A percentile compares a stretch with the other conserved stretches of the same genome.
Conservation (phyloP, 2,113 vertebrate genomes). For the Tragelaphus imberbis region DNA sequence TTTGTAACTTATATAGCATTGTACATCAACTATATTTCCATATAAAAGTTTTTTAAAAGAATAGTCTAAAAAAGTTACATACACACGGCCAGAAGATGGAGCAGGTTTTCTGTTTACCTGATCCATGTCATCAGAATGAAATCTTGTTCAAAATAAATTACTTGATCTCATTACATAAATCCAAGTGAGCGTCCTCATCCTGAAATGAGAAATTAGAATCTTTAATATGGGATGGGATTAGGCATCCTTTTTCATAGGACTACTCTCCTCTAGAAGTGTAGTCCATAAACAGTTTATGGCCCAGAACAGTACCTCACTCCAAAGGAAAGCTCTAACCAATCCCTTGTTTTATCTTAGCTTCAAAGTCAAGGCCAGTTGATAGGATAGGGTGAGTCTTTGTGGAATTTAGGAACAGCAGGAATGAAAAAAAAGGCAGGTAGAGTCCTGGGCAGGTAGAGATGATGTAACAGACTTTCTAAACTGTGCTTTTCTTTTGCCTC, state of each 20-base stretch:
- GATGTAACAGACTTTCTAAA: not conserved
- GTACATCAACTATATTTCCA: not conserved
- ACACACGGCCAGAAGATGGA: constrained; percentile 23
- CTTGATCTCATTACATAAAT: not conserved
- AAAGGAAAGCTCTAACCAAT: not conserved
- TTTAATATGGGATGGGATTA: not conserved
- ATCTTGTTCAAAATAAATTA: not conserved
- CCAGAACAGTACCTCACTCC: not conserved
- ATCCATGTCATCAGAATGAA: rapidly evolving
- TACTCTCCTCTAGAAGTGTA: not conserved
- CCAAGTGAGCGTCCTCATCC: not conserved
- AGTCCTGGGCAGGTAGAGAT: not conserved
- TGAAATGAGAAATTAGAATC: not conserved
- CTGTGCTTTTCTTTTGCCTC: not conserved
- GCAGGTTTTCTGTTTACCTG: not conserved
- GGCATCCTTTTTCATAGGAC: not conserved
- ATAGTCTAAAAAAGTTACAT: not conserved
- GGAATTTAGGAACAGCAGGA: not conserved
- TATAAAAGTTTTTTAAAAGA: not conserved
- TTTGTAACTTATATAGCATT: not conserved
- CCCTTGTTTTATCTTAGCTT: not conserved
- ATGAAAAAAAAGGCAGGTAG: not conserved
- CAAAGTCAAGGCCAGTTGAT: not conserved
- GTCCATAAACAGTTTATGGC: not conserved
- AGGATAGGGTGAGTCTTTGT: not conserved